Percentiles rank a stretch among this genome's conserved stretches.
These are phyloP conservation scores for Nasua narica DNA, from an alignment of 2,797 vertebrate species.

Conservation along the genomic window DNA sequence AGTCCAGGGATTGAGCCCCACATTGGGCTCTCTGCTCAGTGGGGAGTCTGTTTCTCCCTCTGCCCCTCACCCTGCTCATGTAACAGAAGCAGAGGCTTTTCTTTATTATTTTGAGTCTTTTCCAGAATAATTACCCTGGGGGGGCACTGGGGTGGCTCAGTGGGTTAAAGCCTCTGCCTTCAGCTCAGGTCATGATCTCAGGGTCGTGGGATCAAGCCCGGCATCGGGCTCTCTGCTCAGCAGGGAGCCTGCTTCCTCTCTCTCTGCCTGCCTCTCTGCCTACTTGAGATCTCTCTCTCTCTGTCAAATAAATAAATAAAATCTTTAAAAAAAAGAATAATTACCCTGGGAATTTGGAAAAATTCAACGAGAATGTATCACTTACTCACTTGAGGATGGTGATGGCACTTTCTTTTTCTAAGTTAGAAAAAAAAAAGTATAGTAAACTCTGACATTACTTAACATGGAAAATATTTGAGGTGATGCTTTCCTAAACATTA, in stretches of 20 bases:
- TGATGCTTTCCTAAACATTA: not conserved
- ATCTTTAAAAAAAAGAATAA: not conserved
- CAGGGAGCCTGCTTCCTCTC: too few relatives aligned
- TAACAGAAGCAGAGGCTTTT: not conserved
- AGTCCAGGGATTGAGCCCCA: not conserved
- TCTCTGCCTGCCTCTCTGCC: too few relatives aligned
- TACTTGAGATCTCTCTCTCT: too few relatives aligned
- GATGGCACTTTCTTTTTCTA: not conserved
- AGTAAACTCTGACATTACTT: constrained; percentile 17
- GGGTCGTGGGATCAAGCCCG: too few relatives aligned
- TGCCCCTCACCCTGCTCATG: too few relatives aligned
- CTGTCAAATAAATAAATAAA: too few relatives aligned
- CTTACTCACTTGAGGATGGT: not conserved
- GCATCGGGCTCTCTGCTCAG: too few relatives aligned
- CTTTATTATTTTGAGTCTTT: constrained; percentile 33
- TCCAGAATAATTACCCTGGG: constrained; percentile 41
- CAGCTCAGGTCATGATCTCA: too few relatives aligned
- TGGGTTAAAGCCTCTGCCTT: too few relatives aligned
- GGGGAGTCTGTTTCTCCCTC: too few relatives aligned
- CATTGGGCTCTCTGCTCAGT: not conserved
- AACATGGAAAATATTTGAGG: constrained; percentile 2
- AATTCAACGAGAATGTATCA: not conserved
- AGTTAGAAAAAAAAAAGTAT: not conserved
- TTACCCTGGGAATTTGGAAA: constrained; percentile 29
- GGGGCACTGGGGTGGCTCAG: not conserved